Conservation (phyloP, 1,140 invertebrate genomes). For the Diorhabda carinulata region DNA sequence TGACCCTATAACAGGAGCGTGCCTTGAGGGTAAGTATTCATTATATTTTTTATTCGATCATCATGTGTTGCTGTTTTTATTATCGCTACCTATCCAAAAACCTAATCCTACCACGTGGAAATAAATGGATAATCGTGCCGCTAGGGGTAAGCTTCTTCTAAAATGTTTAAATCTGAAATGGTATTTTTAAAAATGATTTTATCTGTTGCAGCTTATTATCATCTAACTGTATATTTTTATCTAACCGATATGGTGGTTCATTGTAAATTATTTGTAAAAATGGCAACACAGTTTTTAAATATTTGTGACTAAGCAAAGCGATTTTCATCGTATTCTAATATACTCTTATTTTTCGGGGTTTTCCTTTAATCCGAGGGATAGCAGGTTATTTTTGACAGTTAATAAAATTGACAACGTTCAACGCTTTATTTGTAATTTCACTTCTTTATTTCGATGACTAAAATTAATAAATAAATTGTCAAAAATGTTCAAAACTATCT, state of each 20-base stretch:
- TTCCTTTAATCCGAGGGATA: not conserved
- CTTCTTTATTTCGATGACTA: too few species aligned
- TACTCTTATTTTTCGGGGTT: conserved; percentile 24
- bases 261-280: conserved; percentile 40
- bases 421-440: too few species aligned
- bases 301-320: not conserved
- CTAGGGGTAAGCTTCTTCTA: conserved; percentile 5
- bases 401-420: too few species aligned
- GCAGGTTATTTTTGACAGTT: not conserved
- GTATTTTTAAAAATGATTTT: conserved; percentile 24
- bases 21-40: conserved; percentile 68
- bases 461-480: too few species aligned
- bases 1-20: conserved; percentile 69
- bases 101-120: conserved; percentile 17
- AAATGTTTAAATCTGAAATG: not conserved
- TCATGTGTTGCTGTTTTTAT: conserved; percentile 45
- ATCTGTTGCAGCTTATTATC: conserved; percentile 36
- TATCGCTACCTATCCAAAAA: conserved; percentile 23
- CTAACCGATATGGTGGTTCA: conserved; percentile 28
- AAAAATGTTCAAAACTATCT: too few species aligned
- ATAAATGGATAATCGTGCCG: conserved; percentile 18
- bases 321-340: conserved; percentile 30
- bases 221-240: conserved; percentile 43
- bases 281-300: conserved; percentile 39
- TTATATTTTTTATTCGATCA: conserved; percentile 3